These are phyloP conservation scores for Pogonus chalceus DNA, from an alignment of 1,140 invertebrate genomes.

Conservation along the genomic window DNA sequence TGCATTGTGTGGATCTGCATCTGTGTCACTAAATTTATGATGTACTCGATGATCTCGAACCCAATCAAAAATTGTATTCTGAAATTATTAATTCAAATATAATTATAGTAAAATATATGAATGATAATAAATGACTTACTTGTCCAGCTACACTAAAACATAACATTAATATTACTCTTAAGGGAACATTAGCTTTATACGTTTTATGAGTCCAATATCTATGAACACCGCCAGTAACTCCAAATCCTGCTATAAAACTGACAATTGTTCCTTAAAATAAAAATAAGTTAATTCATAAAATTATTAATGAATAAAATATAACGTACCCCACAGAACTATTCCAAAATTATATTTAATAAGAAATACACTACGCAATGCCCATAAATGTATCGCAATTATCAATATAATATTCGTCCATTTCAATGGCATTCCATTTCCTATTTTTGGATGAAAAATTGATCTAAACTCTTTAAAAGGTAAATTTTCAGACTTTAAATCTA, in stretches of 20 bases:
- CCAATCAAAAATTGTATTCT: conserved; percentile 58
- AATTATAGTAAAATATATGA: neutral
- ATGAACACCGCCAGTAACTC: conserved; percentile 74
- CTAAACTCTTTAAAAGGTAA: too few relatives aligned
- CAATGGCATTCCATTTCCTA: neutral
- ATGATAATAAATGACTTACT: conserved; percentile 36
- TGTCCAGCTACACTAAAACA: conserved; percentile 63
- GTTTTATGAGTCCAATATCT: conserved; percentile 74
- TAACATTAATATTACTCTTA: conserved; percentile 57
- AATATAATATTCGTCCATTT: neutral
- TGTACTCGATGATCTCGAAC: conserved; percentile 78
- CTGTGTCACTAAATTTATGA: conserved; percentile 82
- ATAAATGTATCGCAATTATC: neutral
- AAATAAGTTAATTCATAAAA: neutral
- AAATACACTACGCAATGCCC: neutral
- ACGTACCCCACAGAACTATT: neutral
- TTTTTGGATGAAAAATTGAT: neutral
- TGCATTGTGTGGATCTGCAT: conserved; percentile 83
- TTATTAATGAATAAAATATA: neutral
- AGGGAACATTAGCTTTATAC: conserved; percentile 68
- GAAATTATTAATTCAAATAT: conserved; percentile 20
- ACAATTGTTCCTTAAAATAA: conserved; percentile 37
- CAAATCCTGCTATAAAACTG: conserved; percentile 46
- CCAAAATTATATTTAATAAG: conserved; percentile 2
- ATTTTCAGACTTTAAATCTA: neutral